phyloP scores from a whole-genome alignment of 2,113 vertebrate genomes.

The Australoheros scitulus region DNA sequence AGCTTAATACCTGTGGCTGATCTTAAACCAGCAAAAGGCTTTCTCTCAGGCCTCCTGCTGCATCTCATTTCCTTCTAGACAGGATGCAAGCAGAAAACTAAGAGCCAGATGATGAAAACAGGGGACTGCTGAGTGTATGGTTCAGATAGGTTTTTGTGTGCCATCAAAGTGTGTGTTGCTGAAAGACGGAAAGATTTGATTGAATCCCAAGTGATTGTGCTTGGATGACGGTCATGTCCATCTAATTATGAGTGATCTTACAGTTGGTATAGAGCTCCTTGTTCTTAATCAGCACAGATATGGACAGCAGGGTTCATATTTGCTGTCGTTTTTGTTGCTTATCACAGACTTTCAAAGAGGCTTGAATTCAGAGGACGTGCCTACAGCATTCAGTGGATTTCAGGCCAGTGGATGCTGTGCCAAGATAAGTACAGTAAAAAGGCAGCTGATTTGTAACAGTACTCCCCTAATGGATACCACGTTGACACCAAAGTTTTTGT shows the following conservation, averaged over 20 bases:
- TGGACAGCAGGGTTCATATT: neutral
- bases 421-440: constrained; percentile 64
- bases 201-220: neutral
- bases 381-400: constrained; percentile 23
- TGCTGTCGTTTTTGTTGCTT: constrained; percentile 23
- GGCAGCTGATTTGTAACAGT: constrained; percentile 48
- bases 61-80: constrained; percentile 59
- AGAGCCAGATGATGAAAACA: constrained; percentile 21
- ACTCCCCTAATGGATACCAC: constrained; percentile 48
- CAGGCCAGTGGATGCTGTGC: constrained; percentile 63
- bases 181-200: neutral
- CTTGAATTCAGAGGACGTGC: constrained; percentile 32
- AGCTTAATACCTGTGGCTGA: constrained; percentile 70
- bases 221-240: neutral
- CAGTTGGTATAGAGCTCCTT: neutral
- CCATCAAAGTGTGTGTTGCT: neutral
- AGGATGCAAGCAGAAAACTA: constrained; percentile 6
- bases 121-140: neutral
- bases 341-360: constrained; percentile 33
- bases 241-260: constrained; percentile 6
- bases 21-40: constrained; percentile 58
- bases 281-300: neutral
- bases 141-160: constrained; percentile 10
- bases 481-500: constrained; percentile 17
- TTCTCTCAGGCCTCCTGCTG: constrained; percentile 49